These are phyloP conservation scores for Eremophila alpestris DNA, from an alignment of 2,797 vertebrate genomes.

Conservation along the genomic window DNA sequence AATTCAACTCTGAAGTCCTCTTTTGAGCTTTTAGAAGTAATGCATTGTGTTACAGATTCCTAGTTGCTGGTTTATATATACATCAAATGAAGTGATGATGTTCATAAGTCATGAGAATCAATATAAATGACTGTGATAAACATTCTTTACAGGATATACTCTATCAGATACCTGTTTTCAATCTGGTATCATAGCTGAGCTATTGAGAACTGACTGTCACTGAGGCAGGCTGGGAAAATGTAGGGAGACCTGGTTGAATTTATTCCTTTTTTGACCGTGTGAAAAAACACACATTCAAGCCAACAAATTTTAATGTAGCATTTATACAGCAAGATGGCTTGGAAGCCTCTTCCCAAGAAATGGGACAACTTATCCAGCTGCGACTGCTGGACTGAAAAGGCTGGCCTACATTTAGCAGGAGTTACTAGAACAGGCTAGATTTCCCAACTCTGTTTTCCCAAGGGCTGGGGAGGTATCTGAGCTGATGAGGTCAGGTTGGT, in stretches of 20 bases:
- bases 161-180: neutral
- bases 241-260: neutral
- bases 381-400: neutral
- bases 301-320: neutral
- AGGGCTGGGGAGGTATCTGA: neutral
- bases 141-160: neutral
- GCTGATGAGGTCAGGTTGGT: slow-evolving; percentile 10
- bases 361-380: neutral
- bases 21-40: neutral
- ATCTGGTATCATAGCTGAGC: neutral
- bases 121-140: neutral
- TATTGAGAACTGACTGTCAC: neutral
- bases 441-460: slow-evolving; percentile 15
- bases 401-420: neutral
- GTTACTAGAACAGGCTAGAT: neutral
- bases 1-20: neutral
- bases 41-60: neutral
- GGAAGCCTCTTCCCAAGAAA: neutral
- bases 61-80: neutral
- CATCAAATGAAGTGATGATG: neutral
- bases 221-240: neutral
- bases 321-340: neutral
- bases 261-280: neutral
- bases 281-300: neutral
- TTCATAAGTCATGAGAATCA: neutral